A percentile compares a stretch with the other conserved stretches of the same genome.
phyloP scores from a whole-genome alignment of 1,140 invertebrate species.

The Drosophila triauraria region DNA sequence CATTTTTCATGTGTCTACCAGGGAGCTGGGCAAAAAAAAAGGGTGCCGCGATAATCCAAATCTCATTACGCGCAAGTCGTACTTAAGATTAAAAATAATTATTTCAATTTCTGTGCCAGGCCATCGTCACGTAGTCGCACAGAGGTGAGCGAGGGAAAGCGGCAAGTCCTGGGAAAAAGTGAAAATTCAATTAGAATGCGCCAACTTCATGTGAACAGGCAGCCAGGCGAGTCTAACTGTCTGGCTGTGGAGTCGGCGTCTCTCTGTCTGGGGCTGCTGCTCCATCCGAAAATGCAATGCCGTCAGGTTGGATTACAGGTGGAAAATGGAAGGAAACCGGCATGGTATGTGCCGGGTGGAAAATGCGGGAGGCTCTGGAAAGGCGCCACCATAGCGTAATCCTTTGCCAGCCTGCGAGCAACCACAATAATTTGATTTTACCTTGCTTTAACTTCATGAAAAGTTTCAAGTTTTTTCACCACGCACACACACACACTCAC shows the following conservation, averaged over 20 bases:
- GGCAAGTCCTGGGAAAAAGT: conserved; percentile 56
- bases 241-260: conserved; percentile 51
- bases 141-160: conserved; percentile 32
- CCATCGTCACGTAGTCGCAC: conserved; percentile 69
- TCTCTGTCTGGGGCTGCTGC: conserved; percentile 35
- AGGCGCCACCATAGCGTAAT: conserved; percentile 59
- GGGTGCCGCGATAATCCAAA: conserved; percentile 76
- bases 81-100: conserved; percentile 84
- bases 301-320: conserved; percentile 71
- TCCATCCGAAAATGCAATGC: conserved; percentile 62
- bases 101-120: conserved; percentile 79
- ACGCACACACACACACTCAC: conserved; percentile 38
- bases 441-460: conserved; percentile 84
- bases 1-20: conserved; percentile 29
- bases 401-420: conserved; percentile 76
- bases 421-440: conserved; percentile 84
- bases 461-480: conserved; percentile 77
- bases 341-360: conserved; percentile 1
- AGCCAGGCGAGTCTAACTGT: conserved; percentile 73
- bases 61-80: conserved; percentile 82
- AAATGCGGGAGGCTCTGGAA: background rate
- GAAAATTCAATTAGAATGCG: conserved; percentile 83
- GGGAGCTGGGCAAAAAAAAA: conserved; percentile 14
- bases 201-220: conserved; percentile 74
- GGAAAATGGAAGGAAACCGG: background rate